These are phyloP conservation scores for Trypoxylus dichotomus DNA, from an alignment of 1,140 invertebrate species.

Conservation along the genomic window DNA sequence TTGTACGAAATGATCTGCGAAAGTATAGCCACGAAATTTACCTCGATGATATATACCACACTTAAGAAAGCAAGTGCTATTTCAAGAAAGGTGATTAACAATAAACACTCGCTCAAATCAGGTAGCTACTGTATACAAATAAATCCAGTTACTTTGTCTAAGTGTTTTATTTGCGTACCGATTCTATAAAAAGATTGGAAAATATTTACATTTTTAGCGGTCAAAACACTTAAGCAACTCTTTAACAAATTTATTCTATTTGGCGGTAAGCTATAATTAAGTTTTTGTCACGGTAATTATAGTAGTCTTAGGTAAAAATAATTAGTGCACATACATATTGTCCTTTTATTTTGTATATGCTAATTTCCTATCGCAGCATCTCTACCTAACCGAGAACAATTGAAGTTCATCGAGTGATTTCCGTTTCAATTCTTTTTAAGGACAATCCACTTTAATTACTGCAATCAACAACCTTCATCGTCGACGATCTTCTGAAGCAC, in stretches of 20 bases:
- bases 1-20: too few relatives aligned
- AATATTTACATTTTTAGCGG: not conserved
- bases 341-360: too few relatives aligned
- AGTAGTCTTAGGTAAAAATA: not conserved
- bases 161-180: not conserved
- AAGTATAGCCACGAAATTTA: too few relatives aligned
- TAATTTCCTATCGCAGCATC: not conserved
- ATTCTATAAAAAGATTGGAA: not conserved
- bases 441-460: not conserved
- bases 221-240: not conserved
- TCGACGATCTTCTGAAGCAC: not conserved
- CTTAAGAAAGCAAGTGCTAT: not conserved
- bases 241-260: not conserved
- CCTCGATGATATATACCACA: not conserved
- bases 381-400: not conserved
- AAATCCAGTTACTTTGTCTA: not conserved
- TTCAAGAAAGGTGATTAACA: not conserved
- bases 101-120: not conserved
- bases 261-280: not conserved
- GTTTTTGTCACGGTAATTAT: not conserved
- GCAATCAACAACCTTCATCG: not conserved
- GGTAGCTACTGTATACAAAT: not conserved
- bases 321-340: not conserved
- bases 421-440: not conserved
- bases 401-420: not conserved